Evolutionary conservation across 1,140 invertebrate genomes (phyloP).

Genomic region (Chelonus insularis): DNA sequence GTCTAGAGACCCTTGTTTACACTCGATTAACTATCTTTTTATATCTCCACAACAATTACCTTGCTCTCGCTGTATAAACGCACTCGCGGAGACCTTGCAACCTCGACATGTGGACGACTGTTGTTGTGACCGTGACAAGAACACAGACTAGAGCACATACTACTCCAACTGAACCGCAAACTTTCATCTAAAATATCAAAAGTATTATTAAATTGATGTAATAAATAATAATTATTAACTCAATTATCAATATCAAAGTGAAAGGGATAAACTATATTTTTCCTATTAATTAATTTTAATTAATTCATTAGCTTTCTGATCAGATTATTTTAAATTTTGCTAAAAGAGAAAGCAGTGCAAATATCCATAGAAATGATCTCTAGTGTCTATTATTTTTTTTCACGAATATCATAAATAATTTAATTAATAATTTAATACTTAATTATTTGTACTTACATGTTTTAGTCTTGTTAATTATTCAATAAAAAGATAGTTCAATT

Average conservation of each 20-base stretch:
- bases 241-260: too few relatives aligned
- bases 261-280: too few relatives aligned
- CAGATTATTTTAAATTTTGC: neutral
- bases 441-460: too few relatives aligned
- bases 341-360: neutral
- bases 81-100: constrained; percentile 84
- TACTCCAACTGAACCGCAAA: constrained; percentile 80
- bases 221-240: neutral
- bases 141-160: constrained; percentile 83
- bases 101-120: constrained; percentile 90
- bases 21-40: constrained; percentile 14
- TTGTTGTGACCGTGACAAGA: constrained; percentile 87
- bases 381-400: too few relatives aligned
- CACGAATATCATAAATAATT: too few relatives aligned
- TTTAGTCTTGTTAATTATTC: too few relatives aligned
- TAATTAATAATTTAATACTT: too few relatives aligned
- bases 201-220: neutral
- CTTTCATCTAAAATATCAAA: constrained; percentile 71
- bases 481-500: too few relatives aligned
- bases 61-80: constrained; percentile 70
- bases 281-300: too few relatives aligned
- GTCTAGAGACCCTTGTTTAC: constrained; percentile 10
- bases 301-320: too few relatives aligned
- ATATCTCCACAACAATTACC: constrained; percentile 37
- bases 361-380: too few relatives aligned